Conservation (phyloP, 2,113 vertebrate genomes). For the Steatornis caripensis region DNA sequence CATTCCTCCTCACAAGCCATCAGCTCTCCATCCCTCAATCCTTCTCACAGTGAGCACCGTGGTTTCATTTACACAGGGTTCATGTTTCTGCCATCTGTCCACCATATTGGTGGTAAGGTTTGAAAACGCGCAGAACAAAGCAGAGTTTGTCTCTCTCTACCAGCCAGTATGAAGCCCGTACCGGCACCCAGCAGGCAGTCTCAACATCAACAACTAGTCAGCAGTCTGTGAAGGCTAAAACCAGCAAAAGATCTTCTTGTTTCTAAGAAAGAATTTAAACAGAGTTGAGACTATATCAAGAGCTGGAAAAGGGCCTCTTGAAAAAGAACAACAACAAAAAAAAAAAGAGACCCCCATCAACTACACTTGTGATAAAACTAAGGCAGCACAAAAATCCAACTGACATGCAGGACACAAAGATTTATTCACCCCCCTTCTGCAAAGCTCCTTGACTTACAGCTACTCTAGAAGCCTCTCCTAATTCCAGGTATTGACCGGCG, state of each 20-base stretch:
- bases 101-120: not conserved
- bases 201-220: conserved; percentile 5
- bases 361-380: not conserved
- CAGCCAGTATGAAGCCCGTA: not conserved
- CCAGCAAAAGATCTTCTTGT: not conserved
- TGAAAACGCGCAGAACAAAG: not conserved
- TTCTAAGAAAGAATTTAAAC: not conserved
- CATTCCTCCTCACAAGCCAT: not conserved
- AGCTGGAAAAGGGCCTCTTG: not conserved
- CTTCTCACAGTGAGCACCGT: not conserved
- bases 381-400: not conserved
- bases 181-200: conserved; percentile 37
- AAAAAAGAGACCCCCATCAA: not conserved
- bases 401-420: not conserved
- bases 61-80: not conserved
- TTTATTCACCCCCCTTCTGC: not conserved
- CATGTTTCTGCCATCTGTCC: not conserved
- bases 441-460: not conserved
- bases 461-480: not conserved
- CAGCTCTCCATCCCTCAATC: not conserved
- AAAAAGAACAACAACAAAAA: not conserved
- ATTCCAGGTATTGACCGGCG: not conserved
- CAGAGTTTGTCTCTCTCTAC: not conserved
- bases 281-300: not conserved
- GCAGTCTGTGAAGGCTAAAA: not conserved